Evolutionary conservation across 2,888 invertebrate genomes (phyloP), one percentile per base, ranked within the genome.

Genomic region (Dendrolimus houi): DNA sequence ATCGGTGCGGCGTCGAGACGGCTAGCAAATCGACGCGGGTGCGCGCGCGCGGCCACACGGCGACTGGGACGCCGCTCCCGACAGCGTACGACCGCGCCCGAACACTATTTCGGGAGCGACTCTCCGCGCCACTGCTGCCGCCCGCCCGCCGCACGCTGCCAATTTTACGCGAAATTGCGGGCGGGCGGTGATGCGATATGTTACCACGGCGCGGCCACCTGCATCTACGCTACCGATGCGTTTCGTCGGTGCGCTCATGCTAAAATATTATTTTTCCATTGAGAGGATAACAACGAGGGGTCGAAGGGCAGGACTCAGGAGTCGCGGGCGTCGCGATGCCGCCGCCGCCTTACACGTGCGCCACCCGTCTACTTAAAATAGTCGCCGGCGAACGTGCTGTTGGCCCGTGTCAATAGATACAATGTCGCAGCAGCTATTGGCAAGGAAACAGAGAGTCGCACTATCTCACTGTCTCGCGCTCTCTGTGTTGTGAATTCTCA

Each of bases 91-190:
- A 88, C 87, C 83, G 86, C 85, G 73, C 85, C 88, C 89, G 88
- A 88, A 87, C 88, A 87, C 89, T 89, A 89, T 89, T 89, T 89
- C 89, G 87, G 89, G 89, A 88, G 76, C 87, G 88, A 81, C 87
- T 83, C 85, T 81, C 83, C 85, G 81, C 85, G 79, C 83, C 84
- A 83, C 83, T 73, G 80, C 83, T 81, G 77, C 79, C 81, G 84
- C 84, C 87, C 88, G 86, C 86, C 86, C 87, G 85, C 79, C 80
- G 75, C 84, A 81, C 79, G 85, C 87, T 88, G 89, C 89, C 89
- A 89, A 89, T 89, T 89, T 89, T 87, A 89, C 89, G 89, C 88
- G 85, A 88, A 88, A 88, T 88, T 88, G 87, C 89, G 88, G 89
- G 89, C 88, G 87, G 89, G 89, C 89, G 87, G 87, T 87, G 89